phyloP scores from a whole-genome alignment of 2,888 invertebrate species.

The Ectemnius continuus region DNA sequence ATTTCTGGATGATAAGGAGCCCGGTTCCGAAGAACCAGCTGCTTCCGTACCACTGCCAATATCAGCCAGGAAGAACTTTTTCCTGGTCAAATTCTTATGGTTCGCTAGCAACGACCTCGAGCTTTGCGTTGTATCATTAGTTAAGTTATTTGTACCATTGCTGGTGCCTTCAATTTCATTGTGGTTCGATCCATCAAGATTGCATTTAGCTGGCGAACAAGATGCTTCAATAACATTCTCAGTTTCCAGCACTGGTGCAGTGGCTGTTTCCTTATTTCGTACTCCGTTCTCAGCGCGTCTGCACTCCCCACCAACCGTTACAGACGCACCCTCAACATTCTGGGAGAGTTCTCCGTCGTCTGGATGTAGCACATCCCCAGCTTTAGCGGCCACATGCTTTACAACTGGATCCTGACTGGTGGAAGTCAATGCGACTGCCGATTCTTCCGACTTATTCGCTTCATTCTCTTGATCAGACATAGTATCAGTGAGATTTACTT shows the following conservation, averaged over 20 bases:
- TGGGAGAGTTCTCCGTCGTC: neutral
- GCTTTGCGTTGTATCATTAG: constrained; percentile 30
- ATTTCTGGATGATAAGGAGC: constrained; percentile 45
- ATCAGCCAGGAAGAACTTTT: constrained; percentile 55
- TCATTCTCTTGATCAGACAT: constrained; percentile 63
- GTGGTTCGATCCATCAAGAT: constrained; percentile 13
- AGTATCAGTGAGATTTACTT: constrained; percentile 60
- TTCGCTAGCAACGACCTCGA: constrained; percentile 33
- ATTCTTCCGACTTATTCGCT: constrained; percentile 56
- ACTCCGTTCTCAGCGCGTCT: neutral
- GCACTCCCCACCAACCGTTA: neutral
- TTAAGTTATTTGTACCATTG: constrained; percentile 14
- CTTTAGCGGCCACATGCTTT: constrained; percentile 48
- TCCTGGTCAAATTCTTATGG: constrained; percentile 58
- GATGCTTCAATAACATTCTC: constrained; percentile 24
- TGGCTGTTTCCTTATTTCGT: constrained; percentile 12
- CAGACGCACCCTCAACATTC: neutral
- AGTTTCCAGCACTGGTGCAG: constrained; percentile 18
- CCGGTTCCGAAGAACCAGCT: constrained; percentile 22
- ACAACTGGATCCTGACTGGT: constrained; percentile 43
- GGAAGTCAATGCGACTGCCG: constrained; percentile 37
- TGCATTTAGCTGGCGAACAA: constrained; percentile 13
- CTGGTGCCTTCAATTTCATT: constrained; percentile 23
- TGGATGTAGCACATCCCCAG: neutral
- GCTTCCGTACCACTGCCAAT: constrained; percentile 31